These are phyloP conservation scores for Pocillopora verrucosa DNA, from an alignment of 64 coral and sea anemone species.

Conservation along the genomic window DNA sequence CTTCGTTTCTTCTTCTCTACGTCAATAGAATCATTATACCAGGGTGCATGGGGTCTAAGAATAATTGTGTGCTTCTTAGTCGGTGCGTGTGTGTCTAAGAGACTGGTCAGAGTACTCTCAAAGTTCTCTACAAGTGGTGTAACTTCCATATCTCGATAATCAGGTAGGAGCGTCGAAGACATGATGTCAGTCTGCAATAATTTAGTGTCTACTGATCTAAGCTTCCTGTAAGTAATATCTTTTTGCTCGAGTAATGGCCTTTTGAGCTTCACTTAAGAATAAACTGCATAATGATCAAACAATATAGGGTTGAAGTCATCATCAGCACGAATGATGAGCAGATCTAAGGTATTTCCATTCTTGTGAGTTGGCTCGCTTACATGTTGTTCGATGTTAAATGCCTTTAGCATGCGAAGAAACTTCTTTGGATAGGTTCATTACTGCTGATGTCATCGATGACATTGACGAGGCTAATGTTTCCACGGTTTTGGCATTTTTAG, in stretches of 20 bases:
- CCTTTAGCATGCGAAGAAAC: constrained; percentile 17
- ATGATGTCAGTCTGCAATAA: constrained; percentile 3
- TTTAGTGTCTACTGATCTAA: background rate
- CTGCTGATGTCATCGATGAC: too few relatives aligned
- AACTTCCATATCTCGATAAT: background rate
- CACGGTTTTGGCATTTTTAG: too few relatives aligned
- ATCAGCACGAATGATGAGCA: background rate
- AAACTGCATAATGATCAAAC: background rate
- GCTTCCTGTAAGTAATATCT: constrained; percentile 13
- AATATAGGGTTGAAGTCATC: constrained; percentile 5
- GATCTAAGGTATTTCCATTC: constrained; percentile 24
- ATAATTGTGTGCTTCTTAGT: background rate
- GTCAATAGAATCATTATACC: constrained; percentile 17
- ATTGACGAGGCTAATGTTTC: too few relatives aligned
- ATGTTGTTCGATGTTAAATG: constrained; percentile 39
- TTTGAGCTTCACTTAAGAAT: too few relatives aligned
- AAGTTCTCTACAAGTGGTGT: too few relatives aligned
- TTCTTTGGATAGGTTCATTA: constrained; percentile 6
- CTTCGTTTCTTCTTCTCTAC: background rate
- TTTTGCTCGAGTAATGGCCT: constrained; percentile 1
- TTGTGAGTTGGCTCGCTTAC: constrained; percentile 20
- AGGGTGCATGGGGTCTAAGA: background rate
- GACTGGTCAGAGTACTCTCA: background rate
- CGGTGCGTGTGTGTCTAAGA: background rate
- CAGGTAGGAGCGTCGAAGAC: background rate